A percentile compares a stretch with the other conserved stretches of the same genome.
Evolutionary conservation across 2,797 vertebrate genomes (phyloP).

Genomic region (Chromobotia macracanthus): DNA sequence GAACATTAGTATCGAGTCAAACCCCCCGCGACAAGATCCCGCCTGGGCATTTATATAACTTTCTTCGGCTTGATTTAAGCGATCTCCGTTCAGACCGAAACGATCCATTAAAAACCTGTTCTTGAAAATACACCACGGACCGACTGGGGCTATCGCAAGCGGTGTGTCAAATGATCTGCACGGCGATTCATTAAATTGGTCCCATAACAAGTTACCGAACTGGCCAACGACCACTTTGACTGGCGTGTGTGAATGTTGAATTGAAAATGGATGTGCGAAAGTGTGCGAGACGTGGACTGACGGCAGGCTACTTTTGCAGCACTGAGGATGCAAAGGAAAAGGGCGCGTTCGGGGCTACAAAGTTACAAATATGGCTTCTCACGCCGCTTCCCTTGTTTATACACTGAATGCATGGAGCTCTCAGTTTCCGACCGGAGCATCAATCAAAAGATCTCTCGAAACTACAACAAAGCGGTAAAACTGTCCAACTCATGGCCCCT

Average conservation of each 20-base stretch:
- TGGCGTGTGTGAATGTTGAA: slow-evolving; percentile 13
- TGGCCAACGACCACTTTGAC: slow-evolving; percentile 36
- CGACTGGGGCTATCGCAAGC: slow-evolving; percentile 4
- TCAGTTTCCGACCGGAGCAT: slow-evolving; percentile 49
- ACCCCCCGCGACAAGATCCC: slow-evolving; percentile 13
- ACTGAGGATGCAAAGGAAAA: slow-evolving; percentile 63
- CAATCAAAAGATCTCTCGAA: slow-evolving; percentile 34
- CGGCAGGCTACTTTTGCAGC: slow-evolving; percentile 37
- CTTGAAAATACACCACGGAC: too few species aligned
- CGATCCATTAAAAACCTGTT: too few species aligned
- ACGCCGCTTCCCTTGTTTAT: slow-evolving; percentile 74
- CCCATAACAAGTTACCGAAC: slow-evolving; percentile 51
- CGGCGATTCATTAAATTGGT: slow-evolving; percentile 45
- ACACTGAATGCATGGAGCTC: slow-evolving; percentile 66
- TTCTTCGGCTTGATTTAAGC: not conserved
- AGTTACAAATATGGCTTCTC: slow-evolving; percentile 95
- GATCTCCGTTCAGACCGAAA: too few species aligned
- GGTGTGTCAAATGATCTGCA: slow-evolving; percentile 32
- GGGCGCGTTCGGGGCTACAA: slow-evolving; percentile 87
- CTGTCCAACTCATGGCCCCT: slow-evolving; percentile 24
- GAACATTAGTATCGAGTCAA: not conserved
- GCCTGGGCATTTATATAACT: slow-evolving; percentile 30
- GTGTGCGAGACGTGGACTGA: slow-evolving; percentile 35
- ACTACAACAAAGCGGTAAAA: slow-evolving; percentile 37
- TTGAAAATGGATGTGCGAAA: slow-evolving; percentile 35